Evolutionary conservation across 2,888 invertebrate species (phyloP).

Genomic region (Drosophila setosimentum): DNA sequence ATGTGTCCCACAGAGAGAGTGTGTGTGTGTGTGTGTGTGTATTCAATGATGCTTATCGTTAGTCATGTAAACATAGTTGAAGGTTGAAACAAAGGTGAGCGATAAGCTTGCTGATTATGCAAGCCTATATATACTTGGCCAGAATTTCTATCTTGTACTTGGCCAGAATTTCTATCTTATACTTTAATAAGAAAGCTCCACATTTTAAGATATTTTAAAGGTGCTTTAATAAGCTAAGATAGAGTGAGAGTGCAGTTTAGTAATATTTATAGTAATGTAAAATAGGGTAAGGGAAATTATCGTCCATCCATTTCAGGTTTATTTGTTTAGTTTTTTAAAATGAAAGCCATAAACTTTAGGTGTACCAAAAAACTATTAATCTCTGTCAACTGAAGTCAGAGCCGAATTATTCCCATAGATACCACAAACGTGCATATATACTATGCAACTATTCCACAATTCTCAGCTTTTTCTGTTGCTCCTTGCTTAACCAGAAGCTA

Average conservation of each 20-base stretch:
- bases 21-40: neutral
- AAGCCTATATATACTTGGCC: neutral
- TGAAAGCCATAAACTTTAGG: neutral
- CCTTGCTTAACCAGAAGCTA: neutral
- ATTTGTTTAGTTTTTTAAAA: neutral
- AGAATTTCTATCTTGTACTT: neutral
- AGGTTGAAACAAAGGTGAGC: conserved; percentile 13
- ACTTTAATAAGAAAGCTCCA: neutral
- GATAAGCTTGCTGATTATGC: conserved; percentile 9
- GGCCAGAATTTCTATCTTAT: neutral
- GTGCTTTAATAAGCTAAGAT: neutral
- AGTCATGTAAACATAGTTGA: conserved; percentile 9
- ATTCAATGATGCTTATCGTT: conserved; percentile 37
- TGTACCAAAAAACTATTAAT: neutral
- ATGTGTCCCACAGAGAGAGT: neutral
- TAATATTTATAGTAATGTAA: neutral
- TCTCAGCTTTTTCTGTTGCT: neutral
- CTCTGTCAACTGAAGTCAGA: neutral
- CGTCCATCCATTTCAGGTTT: neutral
- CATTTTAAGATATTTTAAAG: neutral
- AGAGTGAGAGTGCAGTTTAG: neutral
- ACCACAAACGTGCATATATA: neutral
- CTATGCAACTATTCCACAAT: neutral
- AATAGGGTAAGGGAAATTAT: neutral
- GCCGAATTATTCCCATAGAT: neutral